Percentiles rank a stretch among this genome's conserved stretches.
Conservation (phyloP, 2,113 vertebrate genomes). For the Phoenicopterus ruber region DNA sequence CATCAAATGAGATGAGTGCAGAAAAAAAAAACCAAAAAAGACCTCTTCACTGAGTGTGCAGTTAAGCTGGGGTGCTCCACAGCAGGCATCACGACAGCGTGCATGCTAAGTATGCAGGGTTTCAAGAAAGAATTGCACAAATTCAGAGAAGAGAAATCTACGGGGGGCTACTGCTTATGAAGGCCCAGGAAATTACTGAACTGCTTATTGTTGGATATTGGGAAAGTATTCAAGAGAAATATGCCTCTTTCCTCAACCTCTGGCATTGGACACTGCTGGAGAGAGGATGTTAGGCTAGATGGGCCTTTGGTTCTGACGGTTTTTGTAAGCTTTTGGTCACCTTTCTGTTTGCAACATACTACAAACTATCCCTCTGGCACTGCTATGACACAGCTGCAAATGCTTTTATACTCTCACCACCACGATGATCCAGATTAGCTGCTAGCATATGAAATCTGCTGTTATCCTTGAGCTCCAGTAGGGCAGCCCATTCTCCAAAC, state of each 20-base stretch:
- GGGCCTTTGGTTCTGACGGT: background rate
- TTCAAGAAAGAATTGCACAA: background rate
- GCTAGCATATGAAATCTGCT: background rate
- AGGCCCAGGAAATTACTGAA: background rate
- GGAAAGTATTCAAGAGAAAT: background rate
- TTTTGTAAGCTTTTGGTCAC: background rate
- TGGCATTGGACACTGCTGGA: background rate
- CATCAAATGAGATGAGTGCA: background rate
- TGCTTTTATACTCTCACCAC: background rate
- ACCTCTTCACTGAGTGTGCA: background rate
- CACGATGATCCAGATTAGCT: background rate
- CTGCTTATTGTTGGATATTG: background rate
- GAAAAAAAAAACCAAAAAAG: background rate
- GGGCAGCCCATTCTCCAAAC: background rate
- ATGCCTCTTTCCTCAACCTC: background rate
- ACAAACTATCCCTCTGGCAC: background rate
- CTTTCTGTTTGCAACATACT: background rate
- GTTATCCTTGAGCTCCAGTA: background rate
- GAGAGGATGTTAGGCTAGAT: background rate
- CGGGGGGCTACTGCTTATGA: rapidly evolving
- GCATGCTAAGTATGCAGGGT: background rate
- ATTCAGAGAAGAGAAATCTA: background rate
- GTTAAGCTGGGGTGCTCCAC: background rate
- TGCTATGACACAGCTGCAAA: background rate
- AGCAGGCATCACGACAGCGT: background rate